These are phyloP conservation scores for Chionodraco myersi DNA, from an alignment of 2,113 vertebrate species.

Conservation along the genomic window DNA sequence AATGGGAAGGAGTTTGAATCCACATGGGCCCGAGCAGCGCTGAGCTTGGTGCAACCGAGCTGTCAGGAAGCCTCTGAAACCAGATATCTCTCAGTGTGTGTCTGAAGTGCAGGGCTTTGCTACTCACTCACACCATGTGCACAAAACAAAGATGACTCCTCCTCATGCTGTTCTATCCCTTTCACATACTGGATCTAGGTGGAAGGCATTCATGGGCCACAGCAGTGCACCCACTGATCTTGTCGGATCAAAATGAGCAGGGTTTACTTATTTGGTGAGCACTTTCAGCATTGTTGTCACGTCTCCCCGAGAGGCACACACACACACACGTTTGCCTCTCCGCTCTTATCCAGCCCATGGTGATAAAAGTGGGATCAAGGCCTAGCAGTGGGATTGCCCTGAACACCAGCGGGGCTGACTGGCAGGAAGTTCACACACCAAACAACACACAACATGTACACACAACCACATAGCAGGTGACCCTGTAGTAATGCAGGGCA, in stretches of 20 bases:
- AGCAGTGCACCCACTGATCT: not conserved
- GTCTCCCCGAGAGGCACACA: not conserved
- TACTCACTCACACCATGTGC: not conserved
- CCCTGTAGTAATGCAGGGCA: not conserved
- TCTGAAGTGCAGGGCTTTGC: slow-evolving; percentile 14
- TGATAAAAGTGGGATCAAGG: slow-evolving; percentile 48
- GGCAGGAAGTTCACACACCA: slow-evolving; percentile 18
- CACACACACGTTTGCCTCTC: not conserved
- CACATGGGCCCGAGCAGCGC: slow-evolving; percentile 9
- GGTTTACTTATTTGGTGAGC: not conserved
- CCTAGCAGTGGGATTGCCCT: slow-evolving; percentile 35
- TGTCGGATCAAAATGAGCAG: not conserved
- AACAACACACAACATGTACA: not conserved
- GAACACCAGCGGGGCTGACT: slow-evolving; percentile 30
- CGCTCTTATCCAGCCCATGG: slow-evolving; percentile 22
- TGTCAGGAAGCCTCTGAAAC: slow-evolving; percentile 45
- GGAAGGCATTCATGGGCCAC: not conserved
- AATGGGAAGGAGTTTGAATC: slow-evolving; percentile 18
- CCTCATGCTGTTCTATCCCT: not conserved
- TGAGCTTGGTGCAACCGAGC: slow-evolving; percentile 20
- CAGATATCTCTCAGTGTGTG: slow-evolving; percentile 35
- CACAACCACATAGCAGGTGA: slow-evolving; percentile 27
- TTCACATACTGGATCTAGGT: not conserved
- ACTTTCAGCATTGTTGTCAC: not conserved
- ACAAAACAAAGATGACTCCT: not conserved